Percentiles rank a stretch among this genome's conserved stretches.
These are phyloP conservation scores for Epinephelus fuscoguttatus DNA, from an alignment of 2,113 vertebrate genomes.

Conservation along the genomic window DNA sequence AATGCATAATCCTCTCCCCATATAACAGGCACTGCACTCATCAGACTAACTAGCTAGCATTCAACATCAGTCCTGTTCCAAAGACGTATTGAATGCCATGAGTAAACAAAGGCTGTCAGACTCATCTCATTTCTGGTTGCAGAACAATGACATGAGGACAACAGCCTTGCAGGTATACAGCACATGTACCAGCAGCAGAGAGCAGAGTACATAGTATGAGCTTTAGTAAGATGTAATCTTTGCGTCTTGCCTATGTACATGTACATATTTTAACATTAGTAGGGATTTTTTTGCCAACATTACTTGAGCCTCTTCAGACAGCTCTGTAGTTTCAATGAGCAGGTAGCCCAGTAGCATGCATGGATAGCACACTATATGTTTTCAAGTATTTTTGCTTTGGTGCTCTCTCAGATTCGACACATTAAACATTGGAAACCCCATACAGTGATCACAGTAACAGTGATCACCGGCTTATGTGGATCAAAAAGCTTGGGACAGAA, in stretches of 20 bases:
- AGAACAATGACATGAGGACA: slow-evolving; percentile 56
- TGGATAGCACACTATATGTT: not conserved
- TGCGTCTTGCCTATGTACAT: slow-evolving; percentile 16
- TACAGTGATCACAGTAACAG: too few species aligned
- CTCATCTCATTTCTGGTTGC: slow-evolving; percentile 50
- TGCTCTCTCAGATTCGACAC: not conserved
- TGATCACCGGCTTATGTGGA: not conserved
- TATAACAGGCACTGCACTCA: slow-evolving; percentile 50
- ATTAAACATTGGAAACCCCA: not conserved
- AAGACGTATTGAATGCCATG: slow-evolving; percentile 46
- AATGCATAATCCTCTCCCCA: slow-evolving; percentile 53
- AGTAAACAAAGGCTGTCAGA: slow-evolving; percentile 50
- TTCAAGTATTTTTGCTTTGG: not conserved
- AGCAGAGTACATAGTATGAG: slow-evolving; percentile 21
- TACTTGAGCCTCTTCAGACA: not conserved
- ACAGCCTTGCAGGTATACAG: slow-evolving; percentile 41
- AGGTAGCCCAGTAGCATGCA: not conserved
- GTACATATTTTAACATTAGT: slow-evolving; percentile 15
- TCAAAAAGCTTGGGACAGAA: not conserved
- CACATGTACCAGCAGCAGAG: slow-evolving; percentile 56
- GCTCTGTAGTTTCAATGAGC: slow-evolving; percentile 8
- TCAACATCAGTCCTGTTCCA: slow-evolving; percentile 52
- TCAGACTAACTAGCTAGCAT: slow-evolving; percentile 59
- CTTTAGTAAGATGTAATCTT: slow-evolving; percentile 15
- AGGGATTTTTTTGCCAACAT: not conserved